Percentiles rank a stretch among this genome's conserved stretches.
These are phyloP conservation scores for Rugalucina vietnamica DNA, from an alignment of 2,888 invertebrate genomes.

Conservation along the genomic window DNA sequence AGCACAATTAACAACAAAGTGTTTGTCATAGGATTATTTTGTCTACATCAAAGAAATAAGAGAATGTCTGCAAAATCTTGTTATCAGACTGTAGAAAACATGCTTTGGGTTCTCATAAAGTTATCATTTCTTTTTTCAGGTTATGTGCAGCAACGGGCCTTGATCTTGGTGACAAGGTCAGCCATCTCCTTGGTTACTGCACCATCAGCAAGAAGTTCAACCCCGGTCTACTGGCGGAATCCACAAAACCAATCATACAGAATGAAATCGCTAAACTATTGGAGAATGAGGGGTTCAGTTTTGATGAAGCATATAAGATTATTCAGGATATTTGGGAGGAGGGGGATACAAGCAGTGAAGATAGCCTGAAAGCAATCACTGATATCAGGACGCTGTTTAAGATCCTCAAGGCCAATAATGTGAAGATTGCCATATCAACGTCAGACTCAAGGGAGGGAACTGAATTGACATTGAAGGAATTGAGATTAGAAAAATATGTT, in stretches of 20 bases:
- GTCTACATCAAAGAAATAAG: too few relatives aligned
- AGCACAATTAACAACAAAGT: too few relatives aligned
- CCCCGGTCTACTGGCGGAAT: slow-evolving; percentile 84
- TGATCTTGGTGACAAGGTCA: slow-evolving; percentile 80
- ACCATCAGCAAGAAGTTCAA: slow-evolving; percentile 74
- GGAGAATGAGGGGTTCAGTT: slow-evolving; percentile 72
- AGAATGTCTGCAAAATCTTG: too few relatives aligned
- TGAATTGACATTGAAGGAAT: slow-evolving; percentile 64
- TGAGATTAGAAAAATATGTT: slow-evolving; percentile 76
- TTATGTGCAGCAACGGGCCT: slow-evolving; percentile 81
- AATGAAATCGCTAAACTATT: slow-evolving; percentile 74
- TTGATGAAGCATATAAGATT: slow-evolving; percentile 68
- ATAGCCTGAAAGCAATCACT: slow-evolving; percentile 81
- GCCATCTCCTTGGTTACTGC: slow-evolving; percentile 83
- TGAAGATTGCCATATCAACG: slow-evolving; percentile 84
- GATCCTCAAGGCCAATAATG: slow-evolving; percentile 80
- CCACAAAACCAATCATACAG: slow-evolving; percentile 77
- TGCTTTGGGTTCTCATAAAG: too few relatives aligned
- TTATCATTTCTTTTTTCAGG: slow-evolving; percentile 32
- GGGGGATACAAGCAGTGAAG: slow-evolving; percentile 75
- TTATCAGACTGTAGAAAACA: too few relatives aligned
- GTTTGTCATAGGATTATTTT: too few relatives aligned
- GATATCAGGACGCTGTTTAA: slow-evolving; percentile 83
- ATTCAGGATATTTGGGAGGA: slow-evolving; percentile 79
- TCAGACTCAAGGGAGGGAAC: slow-evolving; percentile 82